Conservation (phyloP, 2,888 invertebrate species). For the Euplagia quadripunctaria region DNA sequence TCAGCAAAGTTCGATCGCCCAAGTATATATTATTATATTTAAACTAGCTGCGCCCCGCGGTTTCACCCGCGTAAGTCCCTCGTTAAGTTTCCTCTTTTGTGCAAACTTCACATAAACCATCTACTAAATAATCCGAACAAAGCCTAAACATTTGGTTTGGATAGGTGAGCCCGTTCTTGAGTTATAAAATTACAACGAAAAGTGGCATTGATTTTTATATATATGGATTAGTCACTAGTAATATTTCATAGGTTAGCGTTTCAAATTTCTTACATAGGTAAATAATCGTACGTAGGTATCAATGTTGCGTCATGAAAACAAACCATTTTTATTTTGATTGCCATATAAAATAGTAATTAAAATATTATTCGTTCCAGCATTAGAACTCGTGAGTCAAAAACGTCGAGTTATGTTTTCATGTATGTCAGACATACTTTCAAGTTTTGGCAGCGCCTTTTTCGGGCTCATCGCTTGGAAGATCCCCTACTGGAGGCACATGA, state of each 20-base stretch:
- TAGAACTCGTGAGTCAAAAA: constrained; percentile 79
- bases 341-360: background rate
- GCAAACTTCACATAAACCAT: too few relatives aligned
- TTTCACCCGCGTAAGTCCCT: too few relatives aligned
- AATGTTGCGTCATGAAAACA: background rate
- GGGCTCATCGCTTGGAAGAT: constrained; percentile 91
- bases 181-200: too few relatives aligned
- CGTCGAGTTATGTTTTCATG: constrained; percentile 80
- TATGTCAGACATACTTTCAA: constrained; percentile 73
- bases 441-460: constrained; percentile 90
- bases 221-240: too few relatives aligned
- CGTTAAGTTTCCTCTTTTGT: too few relatives aligned
- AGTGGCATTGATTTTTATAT: too few relatives aligned
- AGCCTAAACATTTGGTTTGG: too few relatives aligned
- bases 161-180: too few relatives aligned
- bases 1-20: too few relatives aligned
- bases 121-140: too few relatives aligned
- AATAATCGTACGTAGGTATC: background rate
- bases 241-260: background rate
- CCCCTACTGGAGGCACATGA: constrained; percentile 90
- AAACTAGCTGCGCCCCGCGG: too few relatives aligned
- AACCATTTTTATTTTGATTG: background rate
- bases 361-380: constrained; percentile 60
- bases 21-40: too few relatives aligned
- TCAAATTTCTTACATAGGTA: background rate